These are phyloP conservation scores for Burhinus bistriatus DNA, from an alignment of 2,113 vertebrate genomes.

Conservation along the genomic window DNA sequence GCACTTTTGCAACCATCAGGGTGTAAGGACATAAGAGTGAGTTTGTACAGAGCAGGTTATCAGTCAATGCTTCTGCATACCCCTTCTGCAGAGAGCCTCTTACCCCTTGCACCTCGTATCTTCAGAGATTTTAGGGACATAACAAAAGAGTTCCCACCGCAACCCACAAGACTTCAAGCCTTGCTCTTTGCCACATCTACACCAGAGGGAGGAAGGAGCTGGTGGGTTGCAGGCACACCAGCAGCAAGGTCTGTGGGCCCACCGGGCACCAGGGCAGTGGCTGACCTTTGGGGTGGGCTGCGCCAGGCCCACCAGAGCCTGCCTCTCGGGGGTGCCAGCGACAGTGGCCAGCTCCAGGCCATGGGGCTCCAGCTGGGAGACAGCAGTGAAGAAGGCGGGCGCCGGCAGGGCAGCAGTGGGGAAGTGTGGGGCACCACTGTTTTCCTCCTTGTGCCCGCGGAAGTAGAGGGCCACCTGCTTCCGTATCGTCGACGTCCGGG, in stretches of 20 bases:
- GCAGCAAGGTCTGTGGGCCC: background rate
- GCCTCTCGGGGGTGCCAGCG: constrained; percentile 86
- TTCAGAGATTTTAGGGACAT: background rate
- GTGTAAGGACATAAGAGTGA: background rate
- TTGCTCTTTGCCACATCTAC: background rate
- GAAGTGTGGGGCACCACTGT: constrained; percentile 86
- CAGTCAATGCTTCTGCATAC: background rate
- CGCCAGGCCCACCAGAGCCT: constrained; percentile 90
- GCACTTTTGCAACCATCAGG: background rate
- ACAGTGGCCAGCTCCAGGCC: constrained; percentile 89
- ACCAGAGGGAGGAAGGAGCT: background rate
- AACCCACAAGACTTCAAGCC: background rate
- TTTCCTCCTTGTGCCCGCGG: constrained; percentile 96
- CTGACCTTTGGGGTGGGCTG: constrained; percentile 97
- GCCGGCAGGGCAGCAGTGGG: constrained; percentile 84
- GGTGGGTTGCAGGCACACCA: background rate
- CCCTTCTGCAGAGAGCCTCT: background rate
- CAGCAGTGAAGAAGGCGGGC: constrained; percentile 93
- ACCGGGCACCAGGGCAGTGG: accelerated
- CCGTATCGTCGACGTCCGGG: constrained; percentile 95
- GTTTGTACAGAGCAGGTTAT: background rate
- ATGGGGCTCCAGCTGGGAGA: constrained; percentile 94
- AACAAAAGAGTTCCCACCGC: background rate
- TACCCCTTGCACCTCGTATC: background rate
- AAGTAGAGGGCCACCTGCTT: constrained; percentile 99